A percentile compares a stretch with the other conserved stretches of the same genome.
Evolutionary conservation across 2,113 vertebrate genomes (phyloP).

Genomic region (Podocnemis expansa): DNA sequence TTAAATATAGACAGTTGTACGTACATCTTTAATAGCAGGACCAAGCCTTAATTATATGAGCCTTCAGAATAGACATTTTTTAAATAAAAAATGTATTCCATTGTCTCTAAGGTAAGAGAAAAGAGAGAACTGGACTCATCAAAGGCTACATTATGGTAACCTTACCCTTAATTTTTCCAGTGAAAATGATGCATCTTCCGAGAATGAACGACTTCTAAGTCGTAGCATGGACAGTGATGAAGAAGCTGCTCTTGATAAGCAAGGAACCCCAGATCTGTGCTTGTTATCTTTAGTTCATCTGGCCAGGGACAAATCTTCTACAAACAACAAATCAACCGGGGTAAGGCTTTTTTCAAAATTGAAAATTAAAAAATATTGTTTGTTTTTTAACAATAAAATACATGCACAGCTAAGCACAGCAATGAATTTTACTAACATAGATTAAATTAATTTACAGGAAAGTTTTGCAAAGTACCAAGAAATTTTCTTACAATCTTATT

Average conservation of each 20-base stretch:
- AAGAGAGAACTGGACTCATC: background rate
- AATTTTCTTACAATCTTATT: background rate
- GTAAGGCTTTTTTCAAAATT: conserved; percentile 74
- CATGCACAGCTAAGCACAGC: background rate
- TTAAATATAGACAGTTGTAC: background rate
- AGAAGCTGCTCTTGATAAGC: conserved; percentile 91
- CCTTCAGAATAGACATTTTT: background rate
- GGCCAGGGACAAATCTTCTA: conserved; percentile 84
- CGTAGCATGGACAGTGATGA: conserved; percentile 98
- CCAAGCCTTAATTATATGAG: background rate
- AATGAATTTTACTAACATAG: background rate
- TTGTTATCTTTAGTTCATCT: conserved; percentile 92
- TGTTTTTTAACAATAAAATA: background rate
- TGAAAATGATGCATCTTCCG: conserved; percentile 97
- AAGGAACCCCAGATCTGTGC: conserved; percentile 89
- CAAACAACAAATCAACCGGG: conserved; percentile 89
- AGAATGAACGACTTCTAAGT: conserved; percentile 95
- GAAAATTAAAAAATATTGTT: background rate
- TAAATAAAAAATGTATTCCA: background rate
- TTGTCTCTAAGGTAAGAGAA: background rate
- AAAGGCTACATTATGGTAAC: background rate
- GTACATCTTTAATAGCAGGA: fast-evolving
- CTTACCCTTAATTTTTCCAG: conserved; percentile 72
- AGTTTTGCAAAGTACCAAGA: background rate
- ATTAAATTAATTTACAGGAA: background rate